These are phyloP conservation scores for Condylura cristata DNA, from an alignment of 2,113 vertebrate genomes.

Conservation along the genomic window DNA sequence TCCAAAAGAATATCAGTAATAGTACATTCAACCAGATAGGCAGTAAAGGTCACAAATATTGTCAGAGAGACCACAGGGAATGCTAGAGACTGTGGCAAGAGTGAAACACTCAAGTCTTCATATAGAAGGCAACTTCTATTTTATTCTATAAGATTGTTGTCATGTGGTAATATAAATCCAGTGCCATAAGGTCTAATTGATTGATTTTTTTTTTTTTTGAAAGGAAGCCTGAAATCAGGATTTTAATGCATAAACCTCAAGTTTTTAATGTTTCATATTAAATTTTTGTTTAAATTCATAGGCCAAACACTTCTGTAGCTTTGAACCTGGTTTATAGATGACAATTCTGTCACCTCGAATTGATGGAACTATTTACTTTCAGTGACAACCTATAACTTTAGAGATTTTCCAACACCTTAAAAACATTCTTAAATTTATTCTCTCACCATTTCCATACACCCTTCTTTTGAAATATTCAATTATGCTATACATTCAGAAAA, in stretches of 20 bases:
- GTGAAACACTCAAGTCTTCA: not conserved
- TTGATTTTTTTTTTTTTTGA: constrained; percentile 14
- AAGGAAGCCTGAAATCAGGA: not conserved
- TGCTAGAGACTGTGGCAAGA: not conserved
- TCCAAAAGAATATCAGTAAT: not conserved
- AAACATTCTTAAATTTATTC: not conserved
- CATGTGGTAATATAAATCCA: not conserved
- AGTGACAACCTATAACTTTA: rapidly evolving
- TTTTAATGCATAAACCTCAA: not conserved
- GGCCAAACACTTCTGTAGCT: not conserved
- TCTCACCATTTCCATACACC: not conserved
- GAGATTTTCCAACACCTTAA: rapidly evolving
- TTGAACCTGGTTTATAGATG: not conserved
- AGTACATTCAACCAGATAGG: not conserved
- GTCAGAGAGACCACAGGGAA: not conserved
- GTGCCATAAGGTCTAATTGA: not conserved
- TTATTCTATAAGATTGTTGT: not conserved
- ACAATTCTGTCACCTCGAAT: not conserved
- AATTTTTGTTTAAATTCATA: not conserved
- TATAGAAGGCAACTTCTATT: not conserved
- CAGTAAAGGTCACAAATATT: not conserved
- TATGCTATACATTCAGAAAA: not conserved
- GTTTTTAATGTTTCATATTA: not conserved
- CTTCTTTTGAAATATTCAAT: not conserved
- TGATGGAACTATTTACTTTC: not conserved